A percentile compares a stretch with the other conserved stretches of the same genome.
Conservation (phyloP, 2,888 invertebrate genomes). For the Therioaphis trifolii region DNA sequence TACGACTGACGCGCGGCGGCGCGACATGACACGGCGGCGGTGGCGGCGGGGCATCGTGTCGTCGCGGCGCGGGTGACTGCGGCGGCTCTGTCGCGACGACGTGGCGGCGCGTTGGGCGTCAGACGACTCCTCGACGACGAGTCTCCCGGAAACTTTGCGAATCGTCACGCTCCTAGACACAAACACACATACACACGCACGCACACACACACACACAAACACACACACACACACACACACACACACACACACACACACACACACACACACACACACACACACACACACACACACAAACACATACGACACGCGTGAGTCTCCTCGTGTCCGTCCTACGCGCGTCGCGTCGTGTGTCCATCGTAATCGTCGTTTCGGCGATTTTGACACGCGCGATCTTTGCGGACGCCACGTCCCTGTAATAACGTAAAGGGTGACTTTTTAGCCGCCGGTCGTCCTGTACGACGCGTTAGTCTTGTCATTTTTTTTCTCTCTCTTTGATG, state of each 20-base stretch:
- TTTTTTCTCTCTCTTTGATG: too few species aligned
- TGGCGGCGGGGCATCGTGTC: background rate
- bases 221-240: too few species aligned
- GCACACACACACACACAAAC: too few species aligned
- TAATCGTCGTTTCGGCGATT: background rate
- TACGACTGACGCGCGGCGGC: conserved; percentile 3
- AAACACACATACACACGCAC: too few species aligned
- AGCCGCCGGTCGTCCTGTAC: too few species aligned
- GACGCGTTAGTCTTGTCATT: too few species aligned
- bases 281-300: too few species aligned
- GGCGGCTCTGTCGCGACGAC: background rate
- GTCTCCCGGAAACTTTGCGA: background rate
- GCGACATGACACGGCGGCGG: background rate
- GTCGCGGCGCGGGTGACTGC: background rate
- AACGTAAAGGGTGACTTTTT: too few species aligned
- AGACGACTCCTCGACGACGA: background rate
- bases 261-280: too few species aligned
- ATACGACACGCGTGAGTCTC: background rate
- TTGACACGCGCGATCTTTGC: background rate
- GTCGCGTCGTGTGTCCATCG: background rate
- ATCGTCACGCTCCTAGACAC: background rate
- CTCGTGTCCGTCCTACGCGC: background rate
- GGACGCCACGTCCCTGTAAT: background rate
- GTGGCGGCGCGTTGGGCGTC: background rate
- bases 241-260: too few species aligned